Base-by-base conservation (phyloP, 2,113 vertebrate genomes). In the Cinclus cinclus region DNA sequence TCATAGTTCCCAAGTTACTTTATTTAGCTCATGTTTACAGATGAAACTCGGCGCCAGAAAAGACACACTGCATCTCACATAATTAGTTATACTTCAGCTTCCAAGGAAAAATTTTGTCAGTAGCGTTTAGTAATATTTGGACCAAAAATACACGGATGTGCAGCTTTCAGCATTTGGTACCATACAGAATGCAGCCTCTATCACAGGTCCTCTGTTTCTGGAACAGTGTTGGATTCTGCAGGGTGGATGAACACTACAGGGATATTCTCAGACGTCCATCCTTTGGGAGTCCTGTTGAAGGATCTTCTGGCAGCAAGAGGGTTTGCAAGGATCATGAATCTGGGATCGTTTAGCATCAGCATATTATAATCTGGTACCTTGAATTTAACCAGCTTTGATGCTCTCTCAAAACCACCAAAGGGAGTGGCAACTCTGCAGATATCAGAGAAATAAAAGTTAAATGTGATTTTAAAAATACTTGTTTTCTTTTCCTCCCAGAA, bases 171-270 rank as follows among this genome's bases (percentile, higher is more conserved):
- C 39, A 37, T 59, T 78, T 80, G 49, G 30, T 60, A n/a, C 2
- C 9, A 4, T 69, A 11, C 10, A 15, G 19, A 65, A 35, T 28
- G 73, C 52, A 84, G 46, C 68, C 75, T 79, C 74, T 64, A 62
- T 99, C 97, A 99, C 93, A 99, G 98, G 94, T 99, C 99, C 30
- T 99, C 99, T 55, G 99, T 99, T 97, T 99, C 99, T 73, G 99
- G 98, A 89, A 98, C 90, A 0, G 91, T 28, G 69, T 97, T 82
- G 20, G 97, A 94, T 70, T 99, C 98, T 0, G 98, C 41, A 70
- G 97, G 92, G 82, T 98, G 96, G 5, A 97, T 95, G 22, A 98
- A 96, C 71, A 98, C 89, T 19, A 98, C 96, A 3, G 98, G 97
- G 71, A 96, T 92, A 41, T 98, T 97, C 74, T 98, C 96, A 0